phyloP scores from a whole-genome alignment of 2,888 invertebrate species.

The Pyrrhosoma nymphula region DNA sequence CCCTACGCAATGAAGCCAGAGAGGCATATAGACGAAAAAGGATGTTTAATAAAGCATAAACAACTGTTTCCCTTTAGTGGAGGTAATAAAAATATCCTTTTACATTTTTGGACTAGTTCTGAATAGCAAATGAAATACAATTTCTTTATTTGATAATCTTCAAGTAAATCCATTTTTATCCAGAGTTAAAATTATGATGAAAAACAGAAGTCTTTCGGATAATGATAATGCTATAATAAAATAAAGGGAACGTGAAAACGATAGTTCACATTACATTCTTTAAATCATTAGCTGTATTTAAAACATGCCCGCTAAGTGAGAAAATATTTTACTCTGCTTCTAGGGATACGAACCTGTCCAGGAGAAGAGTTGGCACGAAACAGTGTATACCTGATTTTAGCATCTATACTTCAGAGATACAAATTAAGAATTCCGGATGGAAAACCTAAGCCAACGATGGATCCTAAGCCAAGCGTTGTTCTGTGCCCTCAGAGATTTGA shows the following conservation, averaged over 20 bases:
- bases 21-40: constrained; percentile 28
- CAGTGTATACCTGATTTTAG: constrained; percentile 1
- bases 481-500: neutral
- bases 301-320: too few species aligned
- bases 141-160: neutral
- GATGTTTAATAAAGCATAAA: neutral
- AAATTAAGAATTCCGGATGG: neutral
- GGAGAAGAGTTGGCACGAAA: neutral
- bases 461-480: neutral
- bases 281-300: too few species aligned
- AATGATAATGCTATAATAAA: too few species aligned
- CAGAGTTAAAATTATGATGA: too few species aligned
- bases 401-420: neutral
- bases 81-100: neutral
- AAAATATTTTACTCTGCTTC: neutral
- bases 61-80: constrained; percentile 27
- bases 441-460: neutral
- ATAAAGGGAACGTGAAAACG: neutral
- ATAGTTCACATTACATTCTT: neutral
- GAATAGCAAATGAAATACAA: neutral
- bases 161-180: too few species aligned
- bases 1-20: constrained; percentile 29
- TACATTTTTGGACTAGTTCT: too few species aligned
- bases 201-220: too few species aligned
- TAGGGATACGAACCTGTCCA: neutral